Percentiles rank a stretch among this genome's conserved stretches.
These are phyloP conservation scores for Machaerirhynchus nigripectus DNA, from an alignment of 2,113 vertebrate genomes.

Conservation along the genomic window DNA sequence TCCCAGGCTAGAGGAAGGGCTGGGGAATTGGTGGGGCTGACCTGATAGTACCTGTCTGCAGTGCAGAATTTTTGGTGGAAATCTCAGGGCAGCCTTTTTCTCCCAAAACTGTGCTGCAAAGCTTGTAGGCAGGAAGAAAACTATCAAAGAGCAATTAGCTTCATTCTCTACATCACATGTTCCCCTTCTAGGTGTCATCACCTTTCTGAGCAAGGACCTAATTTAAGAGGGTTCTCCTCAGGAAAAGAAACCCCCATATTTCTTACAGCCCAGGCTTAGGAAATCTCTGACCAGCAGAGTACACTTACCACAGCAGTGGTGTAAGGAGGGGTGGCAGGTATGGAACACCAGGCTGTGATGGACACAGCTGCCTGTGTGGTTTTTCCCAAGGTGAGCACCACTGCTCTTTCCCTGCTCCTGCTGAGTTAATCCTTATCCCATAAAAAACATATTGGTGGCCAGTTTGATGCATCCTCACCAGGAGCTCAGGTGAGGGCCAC, in stretches of 20 bases:
- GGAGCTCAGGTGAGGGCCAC: neutral
- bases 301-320: neutral
- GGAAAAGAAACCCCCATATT: neutral
- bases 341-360: neutral
- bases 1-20: neutral
- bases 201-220: neutral
- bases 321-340: neutral
- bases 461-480: neutral
- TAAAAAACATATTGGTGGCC: neutral
- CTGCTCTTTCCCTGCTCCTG: neutral
- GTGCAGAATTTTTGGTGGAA: neutral
- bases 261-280: neutral
- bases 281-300: neutral
- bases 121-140: neutral
- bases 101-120: neutral
- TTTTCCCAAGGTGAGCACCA: neutral
- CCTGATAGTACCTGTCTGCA: neutral
- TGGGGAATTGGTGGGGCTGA: neutral
- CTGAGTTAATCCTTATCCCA: neutral
- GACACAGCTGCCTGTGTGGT: neutral
- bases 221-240: neutral
- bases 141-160: neutral
- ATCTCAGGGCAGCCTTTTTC: neutral
- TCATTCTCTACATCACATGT: fast-evolving
- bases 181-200: neutral